Conservation (phyloP, 2,888 invertebrate genomes). For the Bhutanitis thaidina region DNA sequence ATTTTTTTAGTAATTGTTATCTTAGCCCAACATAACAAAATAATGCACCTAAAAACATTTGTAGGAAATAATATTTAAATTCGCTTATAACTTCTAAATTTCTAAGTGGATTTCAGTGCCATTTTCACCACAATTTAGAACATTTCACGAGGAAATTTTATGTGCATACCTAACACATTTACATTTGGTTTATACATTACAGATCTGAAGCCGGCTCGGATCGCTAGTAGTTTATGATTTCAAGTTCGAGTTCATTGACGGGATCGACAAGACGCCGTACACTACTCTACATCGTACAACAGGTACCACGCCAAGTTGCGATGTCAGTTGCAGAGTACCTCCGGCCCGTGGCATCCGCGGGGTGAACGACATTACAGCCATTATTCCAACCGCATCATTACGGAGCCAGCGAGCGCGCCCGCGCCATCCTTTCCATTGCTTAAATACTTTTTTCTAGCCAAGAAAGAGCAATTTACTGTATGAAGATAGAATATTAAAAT, state of each 20-base stretch:
- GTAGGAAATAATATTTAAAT: no score
- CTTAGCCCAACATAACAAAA: no score
- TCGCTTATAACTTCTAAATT: no score
- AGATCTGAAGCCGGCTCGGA: no score
- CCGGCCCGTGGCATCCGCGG: constrained; percentile 26
- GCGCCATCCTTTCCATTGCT: constrained; percentile 29
- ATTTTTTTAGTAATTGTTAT: no score
- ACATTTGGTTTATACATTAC: no score
- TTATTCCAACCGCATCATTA: constrained; percentile 66
- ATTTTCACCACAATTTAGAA: no score
- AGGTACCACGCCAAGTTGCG: constrained; percentile 13
- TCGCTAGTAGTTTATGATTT: neutral
- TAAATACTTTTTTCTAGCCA: constrained; percentile 22
- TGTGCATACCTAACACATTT: no score
- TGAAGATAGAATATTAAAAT: constrained; percentile 18
- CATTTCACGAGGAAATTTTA: no score
- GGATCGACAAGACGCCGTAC: constrained; percentile 1
- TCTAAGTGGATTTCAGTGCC: no score
- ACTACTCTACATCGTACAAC: constrained; percentile 16
- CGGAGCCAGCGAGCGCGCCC: constrained; percentile 28
- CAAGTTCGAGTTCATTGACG: constrained; percentile 19
- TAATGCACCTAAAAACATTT: no score
- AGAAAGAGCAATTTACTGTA: constrained; percentile 11
- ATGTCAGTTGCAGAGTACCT: neutral
- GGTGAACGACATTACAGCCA: constrained; percentile 61